These are phyloP conservation scores for Laothoe populi DNA, from an alignment of 2,888 invertebrate genomes.

Conservation along the genomic window DNA sequence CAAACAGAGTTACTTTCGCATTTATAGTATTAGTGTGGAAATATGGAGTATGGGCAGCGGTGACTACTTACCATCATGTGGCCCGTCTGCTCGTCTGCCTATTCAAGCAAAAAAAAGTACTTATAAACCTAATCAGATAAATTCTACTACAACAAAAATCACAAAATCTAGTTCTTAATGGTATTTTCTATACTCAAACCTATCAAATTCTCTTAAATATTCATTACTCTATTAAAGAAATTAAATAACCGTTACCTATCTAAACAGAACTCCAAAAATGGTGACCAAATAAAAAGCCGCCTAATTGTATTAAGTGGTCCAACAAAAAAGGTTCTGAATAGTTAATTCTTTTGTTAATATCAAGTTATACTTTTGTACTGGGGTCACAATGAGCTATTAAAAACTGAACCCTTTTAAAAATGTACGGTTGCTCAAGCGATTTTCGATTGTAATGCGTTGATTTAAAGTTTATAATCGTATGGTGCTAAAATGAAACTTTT, in stretches of 20 bases:
- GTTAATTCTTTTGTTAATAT: constrained; percentile 53
- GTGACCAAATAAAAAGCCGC: constrained; percentile 48
- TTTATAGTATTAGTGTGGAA: too few species aligned
- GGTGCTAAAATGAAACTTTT: too few species aligned
- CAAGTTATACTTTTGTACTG: constrained; percentile 49
- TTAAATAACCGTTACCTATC: constrained; percentile 27
- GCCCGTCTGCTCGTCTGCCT: too few species aligned
- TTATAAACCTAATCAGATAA: too few species aligned
- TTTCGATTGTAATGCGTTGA: background rate
- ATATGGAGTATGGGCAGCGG: too few species aligned
- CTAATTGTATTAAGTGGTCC: constrained; percentile 72
- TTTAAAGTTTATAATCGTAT: background rate
- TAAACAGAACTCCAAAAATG: constrained; percentile 47
- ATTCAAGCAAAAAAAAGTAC: too few species aligned
- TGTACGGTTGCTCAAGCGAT: background rate
- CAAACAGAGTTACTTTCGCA: too few species aligned
- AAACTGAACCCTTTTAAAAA: constrained; percentile 33
- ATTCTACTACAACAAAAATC: too few species aligned
- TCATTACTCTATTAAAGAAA: background rate
- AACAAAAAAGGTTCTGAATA: constrained; percentile 58
- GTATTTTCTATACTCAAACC: too few species aligned
- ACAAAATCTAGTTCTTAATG: too few species aligned
- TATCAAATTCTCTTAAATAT: background rate
- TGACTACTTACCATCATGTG: too few species aligned
- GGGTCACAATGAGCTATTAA: constrained; percentile 46